phyloP scores from a whole-genome alignment of 2,113 vertebrate species.

The Leucopsar rothschildi region DNA sequence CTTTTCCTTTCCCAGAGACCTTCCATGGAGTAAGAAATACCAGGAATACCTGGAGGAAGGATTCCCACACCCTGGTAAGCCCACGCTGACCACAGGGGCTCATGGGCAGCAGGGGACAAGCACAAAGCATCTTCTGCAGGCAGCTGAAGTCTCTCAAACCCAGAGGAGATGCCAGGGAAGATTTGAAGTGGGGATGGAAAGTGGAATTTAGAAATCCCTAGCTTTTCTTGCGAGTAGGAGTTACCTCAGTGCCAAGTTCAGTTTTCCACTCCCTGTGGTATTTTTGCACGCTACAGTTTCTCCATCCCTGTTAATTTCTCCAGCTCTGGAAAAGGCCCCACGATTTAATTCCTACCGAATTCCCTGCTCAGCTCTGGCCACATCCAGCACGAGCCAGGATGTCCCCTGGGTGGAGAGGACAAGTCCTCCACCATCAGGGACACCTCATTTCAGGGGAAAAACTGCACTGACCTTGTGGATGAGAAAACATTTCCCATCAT shows the following conservation, averaged over 20 bases:
- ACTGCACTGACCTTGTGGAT: too few relatives aligned
- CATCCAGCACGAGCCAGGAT: too few relatives aligned
- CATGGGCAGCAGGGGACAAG: neutral
- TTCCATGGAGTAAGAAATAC: neutral
- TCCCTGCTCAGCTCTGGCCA: too few relatives aligned
- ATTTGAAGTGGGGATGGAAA: neutral
- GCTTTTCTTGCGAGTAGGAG: neutral
- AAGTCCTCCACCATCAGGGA: too few relatives aligned
- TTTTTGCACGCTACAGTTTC: neutral
- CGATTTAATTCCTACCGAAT: too few relatives aligned
- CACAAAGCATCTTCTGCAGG: neutral
- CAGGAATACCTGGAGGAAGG: neutral
- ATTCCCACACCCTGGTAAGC: neutral
- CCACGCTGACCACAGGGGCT: neutral
- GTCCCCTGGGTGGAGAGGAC: too few relatives aligned
- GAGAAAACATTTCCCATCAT: too few relatives aligned
- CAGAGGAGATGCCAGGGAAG: neutral
- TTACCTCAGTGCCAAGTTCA: neutral
- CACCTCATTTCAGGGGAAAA: too few relatives aligned
- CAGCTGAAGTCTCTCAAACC: neutral
- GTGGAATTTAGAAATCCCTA: neutral
- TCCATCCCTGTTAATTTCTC: neutral
- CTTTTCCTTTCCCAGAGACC: neutral
- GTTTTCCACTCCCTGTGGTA: neutral
- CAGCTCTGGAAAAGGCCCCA: neutral